Conservation (phyloP, 2,797 vertebrate genomes). For the Hafferia zeledoni region DNA sequence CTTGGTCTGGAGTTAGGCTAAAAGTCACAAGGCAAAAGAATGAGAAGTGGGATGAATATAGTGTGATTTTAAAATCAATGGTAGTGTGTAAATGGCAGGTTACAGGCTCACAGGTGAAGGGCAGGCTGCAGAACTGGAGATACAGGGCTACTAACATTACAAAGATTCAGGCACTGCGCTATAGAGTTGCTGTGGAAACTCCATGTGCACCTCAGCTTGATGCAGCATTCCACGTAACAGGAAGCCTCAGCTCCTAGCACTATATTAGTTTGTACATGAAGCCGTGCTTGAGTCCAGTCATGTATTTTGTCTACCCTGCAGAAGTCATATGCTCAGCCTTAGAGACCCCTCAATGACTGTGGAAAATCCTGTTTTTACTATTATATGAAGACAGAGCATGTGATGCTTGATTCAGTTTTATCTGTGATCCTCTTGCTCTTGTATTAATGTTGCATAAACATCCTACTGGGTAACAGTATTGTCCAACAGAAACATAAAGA, state of each 20-base stretch:
- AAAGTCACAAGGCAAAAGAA: neutral
- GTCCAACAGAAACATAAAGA: neutral
- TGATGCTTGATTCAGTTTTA: accelerated
- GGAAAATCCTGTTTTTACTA: neutral
- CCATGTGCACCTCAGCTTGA: accelerated
- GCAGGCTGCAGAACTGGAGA: neutral
- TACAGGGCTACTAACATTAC: neutral
- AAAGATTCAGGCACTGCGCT: neutral
- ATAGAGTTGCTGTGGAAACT: neutral
- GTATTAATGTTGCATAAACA: neutral
- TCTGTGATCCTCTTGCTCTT: neutral
- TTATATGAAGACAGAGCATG: neutral
- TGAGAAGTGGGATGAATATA: neutral
- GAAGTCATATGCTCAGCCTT: neutral
- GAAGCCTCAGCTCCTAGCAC: neutral
- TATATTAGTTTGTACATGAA: neutral
- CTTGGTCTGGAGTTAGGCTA: neutral
- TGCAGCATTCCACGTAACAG: neutral
- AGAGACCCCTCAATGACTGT: neutral
- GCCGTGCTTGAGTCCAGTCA: neutral
- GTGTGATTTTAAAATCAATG: neutral
- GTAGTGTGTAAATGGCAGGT: neutral
- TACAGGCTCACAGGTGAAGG: neutral
- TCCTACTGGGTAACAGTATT: neutral
- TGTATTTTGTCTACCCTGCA: neutral